phyloP scores from a whole-genome alignment of 2,888 invertebrate genomes.

The Lasioglossum leucozonium region DNA sequence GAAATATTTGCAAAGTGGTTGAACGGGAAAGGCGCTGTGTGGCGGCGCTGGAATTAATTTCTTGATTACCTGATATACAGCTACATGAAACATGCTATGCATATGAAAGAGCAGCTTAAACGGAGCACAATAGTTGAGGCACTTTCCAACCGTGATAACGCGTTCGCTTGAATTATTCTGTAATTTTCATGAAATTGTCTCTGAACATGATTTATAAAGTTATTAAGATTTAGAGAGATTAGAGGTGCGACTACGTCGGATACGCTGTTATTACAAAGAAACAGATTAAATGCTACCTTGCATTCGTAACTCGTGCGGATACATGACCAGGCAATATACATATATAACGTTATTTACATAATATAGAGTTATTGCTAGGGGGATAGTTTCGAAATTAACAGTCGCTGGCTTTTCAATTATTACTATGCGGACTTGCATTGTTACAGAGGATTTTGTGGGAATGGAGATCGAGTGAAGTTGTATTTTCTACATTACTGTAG shows the following conservation, averaged over 20 bases:
- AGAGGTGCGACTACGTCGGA: slow-evolving; percentile 40
- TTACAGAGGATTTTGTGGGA: not conserved
- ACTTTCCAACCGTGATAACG: slow-evolving; percentile 71
- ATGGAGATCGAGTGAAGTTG: not conserved
- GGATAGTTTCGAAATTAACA: not conserved
- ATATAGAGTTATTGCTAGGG: not conserved
- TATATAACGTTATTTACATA: slow-evolving; percentile 5
- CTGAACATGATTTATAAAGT: slow-evolving; percentile 68
- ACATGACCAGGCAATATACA: not conserved
- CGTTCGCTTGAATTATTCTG: slow-evolving; percentile 72
- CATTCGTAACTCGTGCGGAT: not conserved
- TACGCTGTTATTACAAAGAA: slow-evolving; percentile 49
- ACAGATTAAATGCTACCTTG: slow-evolving; percentile 44
- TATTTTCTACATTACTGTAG: not conserved
- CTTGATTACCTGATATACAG: slow-evolving; percentile 68
- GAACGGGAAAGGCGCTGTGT: slow-evolving; percentile 21
- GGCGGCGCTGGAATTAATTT: slow-evolving; percentile 67
- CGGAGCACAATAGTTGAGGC: slow-evolving; percentile 70
- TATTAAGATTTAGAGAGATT: slow-evolving; percentile 73
- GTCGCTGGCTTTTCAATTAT: slow-evolving; percentile 1
- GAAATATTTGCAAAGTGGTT: slow-evolving; percentile 35
- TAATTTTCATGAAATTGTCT: slow-evolving; percentile 73
- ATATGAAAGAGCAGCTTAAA: slow-evolving; percentile 74
- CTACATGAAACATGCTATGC: slow-evolving; percentile 63
- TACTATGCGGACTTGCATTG: not conserved